phyloP scores from a whole-genome alignment of 1,140 invertebrate genomes.

The Hesperophylax magnus region DNA sequence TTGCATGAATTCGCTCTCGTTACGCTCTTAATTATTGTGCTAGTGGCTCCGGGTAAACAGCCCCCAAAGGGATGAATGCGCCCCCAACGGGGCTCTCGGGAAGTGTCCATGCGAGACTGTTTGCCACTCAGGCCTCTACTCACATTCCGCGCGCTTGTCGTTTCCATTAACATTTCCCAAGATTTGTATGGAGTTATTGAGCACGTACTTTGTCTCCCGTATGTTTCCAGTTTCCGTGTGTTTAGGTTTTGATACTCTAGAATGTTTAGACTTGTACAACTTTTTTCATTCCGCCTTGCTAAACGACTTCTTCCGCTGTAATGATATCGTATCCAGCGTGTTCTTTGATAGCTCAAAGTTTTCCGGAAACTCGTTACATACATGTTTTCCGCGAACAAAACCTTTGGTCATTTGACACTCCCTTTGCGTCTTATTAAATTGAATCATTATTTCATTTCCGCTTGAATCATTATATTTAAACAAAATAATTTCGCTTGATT shows the following conservation, averaged over 20 bases:
- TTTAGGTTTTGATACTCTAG: neutral
- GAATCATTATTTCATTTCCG: no score
- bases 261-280: neutral
- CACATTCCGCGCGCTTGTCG: neutral
- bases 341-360: neutral
- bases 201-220: neutral
- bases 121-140: slow-evolving; percentile 1
- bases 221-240: no score
- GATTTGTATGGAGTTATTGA: neutral
- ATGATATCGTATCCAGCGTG: neutral
- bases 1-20: neutral
- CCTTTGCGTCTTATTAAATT: no score
- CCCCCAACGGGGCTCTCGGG: neutral
- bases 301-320: neutral
- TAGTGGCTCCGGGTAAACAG: neutral
- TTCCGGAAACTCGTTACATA: neutral
- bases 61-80: slow-evolving; percentile 3
- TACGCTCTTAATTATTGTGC: slow-evolving; percentile 16
- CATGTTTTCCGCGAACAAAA: neutral
- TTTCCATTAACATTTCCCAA: slow-evolving; percentile 1
- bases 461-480: no score
- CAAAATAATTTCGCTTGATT: no score
- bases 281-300: slow-evolving; percentile 1
- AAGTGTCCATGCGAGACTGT: slow-evolving; percentile 10
- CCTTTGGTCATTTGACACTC: no score